Conservation (phyloP, 2,113 vertebrate genomes). For the Procavia capensis region DNA sequence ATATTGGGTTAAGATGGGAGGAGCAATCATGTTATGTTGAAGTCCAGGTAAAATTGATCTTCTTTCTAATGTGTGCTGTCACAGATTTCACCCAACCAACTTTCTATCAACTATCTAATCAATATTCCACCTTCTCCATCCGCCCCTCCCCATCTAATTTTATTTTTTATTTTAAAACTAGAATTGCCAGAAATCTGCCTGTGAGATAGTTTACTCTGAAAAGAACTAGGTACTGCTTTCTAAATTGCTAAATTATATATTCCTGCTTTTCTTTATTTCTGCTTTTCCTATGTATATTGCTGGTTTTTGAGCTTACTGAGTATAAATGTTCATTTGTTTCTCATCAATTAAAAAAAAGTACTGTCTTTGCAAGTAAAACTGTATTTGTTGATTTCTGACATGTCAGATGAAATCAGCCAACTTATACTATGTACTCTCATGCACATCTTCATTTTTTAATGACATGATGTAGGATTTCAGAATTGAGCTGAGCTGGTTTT, state of each 20-base stretch:
- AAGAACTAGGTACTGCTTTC: neutral
- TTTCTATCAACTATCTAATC: no score
- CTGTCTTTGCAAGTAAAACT: neutral
- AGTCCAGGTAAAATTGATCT: no score
- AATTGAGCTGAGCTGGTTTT: neutral
- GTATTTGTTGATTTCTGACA: neutral
- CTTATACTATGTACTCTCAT: neutral
- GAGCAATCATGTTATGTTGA: no score
- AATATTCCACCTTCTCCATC: no score
- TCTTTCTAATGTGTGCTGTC: no score
- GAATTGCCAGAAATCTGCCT: neutral
- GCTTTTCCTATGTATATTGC: neutral
- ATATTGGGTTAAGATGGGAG: no score
- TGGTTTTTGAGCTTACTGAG: neutral
- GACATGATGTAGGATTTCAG: neutral
- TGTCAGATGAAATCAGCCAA: neutral
- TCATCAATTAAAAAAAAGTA: neutral
- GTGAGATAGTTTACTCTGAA: neutral
- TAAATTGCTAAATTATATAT: neutral
- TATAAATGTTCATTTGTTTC: constrained; percentile 16
- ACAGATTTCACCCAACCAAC: no score
- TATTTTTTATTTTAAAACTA: constrained; percentile 2
- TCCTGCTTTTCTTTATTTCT: neutral
- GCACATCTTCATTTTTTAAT: neutral
- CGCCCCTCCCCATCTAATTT: no score